Evolutionary conservation across 2,797 vertebrate genomes (phyloP).

Genomic region (Schizothorax lantsangensis): DNA sequence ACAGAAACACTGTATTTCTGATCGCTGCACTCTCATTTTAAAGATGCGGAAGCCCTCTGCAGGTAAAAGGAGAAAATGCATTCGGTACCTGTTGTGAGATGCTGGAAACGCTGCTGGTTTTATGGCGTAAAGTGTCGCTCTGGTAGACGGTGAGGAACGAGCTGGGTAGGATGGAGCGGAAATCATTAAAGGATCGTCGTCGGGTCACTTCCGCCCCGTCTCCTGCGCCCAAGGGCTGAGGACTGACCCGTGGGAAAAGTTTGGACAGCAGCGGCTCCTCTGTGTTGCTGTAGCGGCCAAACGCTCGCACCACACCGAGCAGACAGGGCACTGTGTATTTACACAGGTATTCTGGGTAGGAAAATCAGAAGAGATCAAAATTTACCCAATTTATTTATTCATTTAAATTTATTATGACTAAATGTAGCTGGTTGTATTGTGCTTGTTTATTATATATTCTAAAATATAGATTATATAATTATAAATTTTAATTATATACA

Average conservation of each 20-base stretch:
- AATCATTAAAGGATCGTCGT: conserved; percentile 94
- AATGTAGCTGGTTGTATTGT: background rate
- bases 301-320: conserved; percentile 92
- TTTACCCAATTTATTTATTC: background rate
- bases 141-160: conserved; percentile 90
- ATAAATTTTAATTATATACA: background rate
- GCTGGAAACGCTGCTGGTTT: conserved; percentile 85
- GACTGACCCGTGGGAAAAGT: conserved; percentile 86
- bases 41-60: background rate
- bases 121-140: conserved; percentile 86
- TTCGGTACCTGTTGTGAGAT: conserved; percentile 82
- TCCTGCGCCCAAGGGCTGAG: conserved; percentile 73
- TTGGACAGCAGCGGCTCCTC: conserved; percentile 94
- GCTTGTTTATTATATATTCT: background rate
- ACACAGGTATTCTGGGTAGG: conserved; percentile 89
- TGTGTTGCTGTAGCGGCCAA: conserved; percentile 93
- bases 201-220: conserved; percentile 84
- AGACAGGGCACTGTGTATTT: conserved; percentile 90
- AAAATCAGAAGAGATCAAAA: background rate
- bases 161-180: conserved; percentile 95
- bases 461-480: background rate
- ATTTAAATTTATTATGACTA: background rate
- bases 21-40: background rate
- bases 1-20: background rate
- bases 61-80: background rate